Percentiles rank a stretch among this genome's conserved stretches.
These are phyloP conservation scores for Trialeurodes vaporariorum DNA, from an alignment of 1,140 invertebrate species.

Conservation along the genomic window DNA sequence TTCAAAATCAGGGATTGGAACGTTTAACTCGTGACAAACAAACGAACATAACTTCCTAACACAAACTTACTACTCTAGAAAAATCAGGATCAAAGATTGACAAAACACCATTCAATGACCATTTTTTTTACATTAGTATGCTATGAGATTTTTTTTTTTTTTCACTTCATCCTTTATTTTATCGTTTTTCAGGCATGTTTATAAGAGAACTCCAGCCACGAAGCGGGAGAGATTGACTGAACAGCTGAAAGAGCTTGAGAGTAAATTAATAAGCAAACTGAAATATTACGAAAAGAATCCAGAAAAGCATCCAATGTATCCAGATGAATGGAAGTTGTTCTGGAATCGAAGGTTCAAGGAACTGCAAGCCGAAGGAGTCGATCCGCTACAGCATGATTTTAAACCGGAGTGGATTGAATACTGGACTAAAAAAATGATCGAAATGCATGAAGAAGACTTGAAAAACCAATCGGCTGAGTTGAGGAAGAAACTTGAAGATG, in stretches of 20 bases:
- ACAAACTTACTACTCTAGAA: too few species aligned
- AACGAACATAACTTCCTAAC: too few species aligned
- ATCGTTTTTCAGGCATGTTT: constrained; percentile 5
- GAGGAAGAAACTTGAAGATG: constrained; percentile 35
- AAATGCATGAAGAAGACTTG: constrained; percentile 55
- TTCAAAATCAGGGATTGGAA: too few species aligned
- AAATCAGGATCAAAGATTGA: too few species aligned
- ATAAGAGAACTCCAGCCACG: constrained; percentile 26
- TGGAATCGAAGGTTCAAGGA: constrained; percentile 72
- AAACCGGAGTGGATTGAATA: constrained; percentile 75
- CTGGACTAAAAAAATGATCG: constrained; percentile 67
- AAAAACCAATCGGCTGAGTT: constrained; percentile 43
- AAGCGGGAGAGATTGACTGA: constrained; percentile 29
- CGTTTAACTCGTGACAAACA: too few species aligned
- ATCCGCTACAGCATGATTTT: constrained; percentile 64
- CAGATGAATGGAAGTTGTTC: constrained; percentile 76
- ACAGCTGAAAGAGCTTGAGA: constrained; percentile 35
- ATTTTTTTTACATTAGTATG: too few species aligned
- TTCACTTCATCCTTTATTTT: neutral
- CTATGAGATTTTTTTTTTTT: neutral
- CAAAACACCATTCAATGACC: too few species aligned
- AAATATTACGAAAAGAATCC: constrained; percentile 68
- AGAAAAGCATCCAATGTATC: constrained; percentile 72
- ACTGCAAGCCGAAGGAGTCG: constrained; percentile 36
- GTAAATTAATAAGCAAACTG: constrained; percentile 42